Evolutionary conservation across 2,797 vertebrate genomes (phyloP).

Genomic region (Artibeus lituratus): DNA sequence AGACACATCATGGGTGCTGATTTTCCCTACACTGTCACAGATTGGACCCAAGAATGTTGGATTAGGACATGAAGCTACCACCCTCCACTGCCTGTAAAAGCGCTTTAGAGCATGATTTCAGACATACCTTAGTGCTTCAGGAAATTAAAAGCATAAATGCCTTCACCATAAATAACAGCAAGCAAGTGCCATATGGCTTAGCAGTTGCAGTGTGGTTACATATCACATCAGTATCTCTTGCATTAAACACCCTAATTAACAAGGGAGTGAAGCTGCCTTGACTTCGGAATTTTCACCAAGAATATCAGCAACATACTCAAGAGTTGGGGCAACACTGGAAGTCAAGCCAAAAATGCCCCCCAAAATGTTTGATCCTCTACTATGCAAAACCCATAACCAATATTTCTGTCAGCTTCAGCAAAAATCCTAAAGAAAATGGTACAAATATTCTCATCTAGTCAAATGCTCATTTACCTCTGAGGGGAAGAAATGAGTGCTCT

Average conservation of each 20-base stretch:
- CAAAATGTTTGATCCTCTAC: background rate
- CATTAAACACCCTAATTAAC: conserved; percentile 47
- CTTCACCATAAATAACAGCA: conserved; percentile 54
- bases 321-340: background rate
- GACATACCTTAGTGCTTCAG: background rate
- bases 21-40: background rate
- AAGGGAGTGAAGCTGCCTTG: background rate
- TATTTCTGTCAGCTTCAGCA: background rate
- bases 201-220: conserved; percentile 30
- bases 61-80: background rate
- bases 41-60: background rate
- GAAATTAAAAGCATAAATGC: conserved; percentile 11
- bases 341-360: background rate
- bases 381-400: background rate
- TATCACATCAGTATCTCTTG: conserved; percentile 39
- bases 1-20: background rate
- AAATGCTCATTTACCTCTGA: background rate
- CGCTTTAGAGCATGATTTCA: background rate
- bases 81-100: background rate
- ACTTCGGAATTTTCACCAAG: background rate
- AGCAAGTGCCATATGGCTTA: conserved; percentile 45
- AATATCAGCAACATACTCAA: background rate
- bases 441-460: background rate
- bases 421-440: background rate
- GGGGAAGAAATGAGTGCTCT: background rate